These are phyloP conservation scores for Daboia siamensis DNA, from an alignment of 2,113 vertebrate genomes.

Conservation along the genomic window DNA sequence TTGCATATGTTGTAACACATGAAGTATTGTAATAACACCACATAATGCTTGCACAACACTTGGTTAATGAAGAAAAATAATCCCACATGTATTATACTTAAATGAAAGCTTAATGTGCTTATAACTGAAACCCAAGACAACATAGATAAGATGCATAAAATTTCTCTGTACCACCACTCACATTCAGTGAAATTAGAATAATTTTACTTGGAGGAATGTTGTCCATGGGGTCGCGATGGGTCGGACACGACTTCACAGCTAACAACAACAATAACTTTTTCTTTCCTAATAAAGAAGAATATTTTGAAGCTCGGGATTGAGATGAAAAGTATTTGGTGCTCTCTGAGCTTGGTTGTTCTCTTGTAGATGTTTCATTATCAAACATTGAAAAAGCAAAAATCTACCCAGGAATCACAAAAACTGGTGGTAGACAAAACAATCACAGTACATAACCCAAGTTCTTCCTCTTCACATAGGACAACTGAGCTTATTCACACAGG, in stretches of 20 bases:
- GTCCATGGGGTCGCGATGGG: too few species aligned
- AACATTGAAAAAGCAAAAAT: background rate
- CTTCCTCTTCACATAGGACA: background rate
- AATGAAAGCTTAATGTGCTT: background rate
- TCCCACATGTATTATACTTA: background rate
- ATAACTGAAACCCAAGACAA: background rate
- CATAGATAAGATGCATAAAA: background rate
- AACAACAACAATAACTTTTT: background rate
- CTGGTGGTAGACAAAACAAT: background rate
- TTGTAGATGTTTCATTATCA: background rate
- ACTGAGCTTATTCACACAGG: background rate
- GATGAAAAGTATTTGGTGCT: background rate
- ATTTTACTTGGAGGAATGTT: background rate
- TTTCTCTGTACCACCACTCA: background rate
- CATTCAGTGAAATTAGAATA: background rate
- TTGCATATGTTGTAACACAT: background rate
- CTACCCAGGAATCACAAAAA: background rate
- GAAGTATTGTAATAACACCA: background rate
- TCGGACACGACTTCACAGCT: too few species aligned
- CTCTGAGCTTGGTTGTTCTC: background rate
- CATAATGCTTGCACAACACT: background rate
- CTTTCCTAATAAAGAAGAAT: background rate
- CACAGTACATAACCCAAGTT: background rate
- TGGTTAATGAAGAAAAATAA: background rate
- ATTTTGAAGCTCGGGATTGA: background rate